Percentiles rank a stretch among this genome's conserved stretches.
Evolutionary conservation across 1,140 invertebrate species (phyloP).

Genomic region (Papilio glaucus): DNA sequence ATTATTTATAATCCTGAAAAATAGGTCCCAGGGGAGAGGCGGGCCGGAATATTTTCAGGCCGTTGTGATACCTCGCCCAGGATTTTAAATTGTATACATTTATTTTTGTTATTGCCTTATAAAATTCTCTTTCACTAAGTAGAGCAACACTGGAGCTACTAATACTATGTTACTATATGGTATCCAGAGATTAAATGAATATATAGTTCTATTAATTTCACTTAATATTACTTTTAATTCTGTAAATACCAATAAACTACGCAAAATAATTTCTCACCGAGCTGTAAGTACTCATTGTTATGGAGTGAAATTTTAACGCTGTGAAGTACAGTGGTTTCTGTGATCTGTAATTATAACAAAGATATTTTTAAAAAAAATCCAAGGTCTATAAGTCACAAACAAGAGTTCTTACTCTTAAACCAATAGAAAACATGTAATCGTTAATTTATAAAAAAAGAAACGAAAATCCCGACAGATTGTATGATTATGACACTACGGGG

Average conservation of each 20-base stretch:
- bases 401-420: too few species aligned
- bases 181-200: too few species aligned
- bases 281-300: conserved; percentile 70
- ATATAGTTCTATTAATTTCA: too few species aligned
- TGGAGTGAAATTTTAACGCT: conserved; percentile 66
- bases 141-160: too few species aligned
- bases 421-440: too few species aligned
- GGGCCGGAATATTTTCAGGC: background rate
- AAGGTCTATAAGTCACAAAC: too few species aligned
- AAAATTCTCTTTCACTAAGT: too few species aligned
- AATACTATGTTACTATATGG: background rate
- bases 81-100: background rate
- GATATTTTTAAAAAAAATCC: too few species aligned
- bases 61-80: background rate
- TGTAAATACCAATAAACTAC: background rate
- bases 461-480: too few species aligned
- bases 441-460: too few species aligned
- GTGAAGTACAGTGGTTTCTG: conserved; percentile 75
- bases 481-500: too few species aligned
- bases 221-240: too few species aligned
- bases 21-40: background rate
- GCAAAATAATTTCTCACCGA: conserved; percentile 55
- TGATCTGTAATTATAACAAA: conserved; percentile 57
- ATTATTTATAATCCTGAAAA: conserved; percentile 28
- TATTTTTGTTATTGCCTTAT: background rate